phyloP scores from a whole-genome alignment of 1,140 invertebrate species.

The Berghia stephanieae region DNA sequence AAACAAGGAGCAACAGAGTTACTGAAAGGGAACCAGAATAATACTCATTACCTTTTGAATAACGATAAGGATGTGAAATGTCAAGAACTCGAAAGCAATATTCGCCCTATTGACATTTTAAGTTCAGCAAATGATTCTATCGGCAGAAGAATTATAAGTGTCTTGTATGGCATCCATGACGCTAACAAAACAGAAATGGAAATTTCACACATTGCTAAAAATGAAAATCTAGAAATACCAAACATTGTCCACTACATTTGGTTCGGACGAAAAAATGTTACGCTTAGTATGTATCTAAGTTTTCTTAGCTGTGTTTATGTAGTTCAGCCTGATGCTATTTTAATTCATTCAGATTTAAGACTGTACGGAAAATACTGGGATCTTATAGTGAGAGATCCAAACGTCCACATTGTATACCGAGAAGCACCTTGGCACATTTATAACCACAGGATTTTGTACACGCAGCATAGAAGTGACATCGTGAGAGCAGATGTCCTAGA shows the following conservation, averaged over 20 bases:
- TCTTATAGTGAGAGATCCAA: constrained; percentile 39
- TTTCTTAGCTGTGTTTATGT: constrained; percentile 51
- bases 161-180: too few relatives aligned
- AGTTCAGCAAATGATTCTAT: too few relatives aligned
- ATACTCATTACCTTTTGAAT: too few relatives aligned
- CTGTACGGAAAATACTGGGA: constrained; percentile 48
- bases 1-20: too few relatives aligned
- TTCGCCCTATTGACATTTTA: background rate
- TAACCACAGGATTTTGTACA: constrained; percentile 47
- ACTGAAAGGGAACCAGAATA: too few relatives aligned
- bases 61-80: background rate
- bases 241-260: constrained; percentile 56
- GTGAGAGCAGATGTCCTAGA: constrained; percentile 52
- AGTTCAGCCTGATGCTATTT: constrained; percentile 50
- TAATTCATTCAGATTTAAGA: constrained; percentile 47
- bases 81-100: background rate
- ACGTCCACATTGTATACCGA: constrained; percentile 44
- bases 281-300: constrained; percentile 55
- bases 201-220: background rate
- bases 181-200: background rate
- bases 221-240: constrained; percentile 76
- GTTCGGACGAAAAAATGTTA: constrained; percentile 44
- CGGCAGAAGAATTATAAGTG: too few relatives aligned
- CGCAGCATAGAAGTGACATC: constrained; percentile 54
- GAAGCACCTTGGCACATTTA: constrained; percentile 47